phyloP scores from a whole-genome alignment of 2,888 invertebrate genomes.

The Himalopsyche anomala region DNA sequence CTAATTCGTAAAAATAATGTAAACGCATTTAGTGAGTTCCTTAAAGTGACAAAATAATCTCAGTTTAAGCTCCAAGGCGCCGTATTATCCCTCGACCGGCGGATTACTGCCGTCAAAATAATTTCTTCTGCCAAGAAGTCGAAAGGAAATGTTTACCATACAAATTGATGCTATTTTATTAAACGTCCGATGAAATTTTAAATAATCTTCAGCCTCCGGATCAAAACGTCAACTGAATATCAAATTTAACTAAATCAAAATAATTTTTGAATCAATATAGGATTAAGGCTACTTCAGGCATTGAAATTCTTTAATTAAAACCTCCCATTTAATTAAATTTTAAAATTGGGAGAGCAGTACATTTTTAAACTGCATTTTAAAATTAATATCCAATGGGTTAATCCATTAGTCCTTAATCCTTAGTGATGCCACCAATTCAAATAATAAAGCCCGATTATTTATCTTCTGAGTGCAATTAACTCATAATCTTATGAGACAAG shows the following conservation, averaged over 20 bases:
- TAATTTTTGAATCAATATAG: background rate
- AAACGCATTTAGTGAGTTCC: background rate
- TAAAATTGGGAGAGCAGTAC: no score
- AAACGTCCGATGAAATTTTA: background rate
- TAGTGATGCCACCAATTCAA: no score
- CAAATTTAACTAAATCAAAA: background rate
- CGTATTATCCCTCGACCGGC: background rate
- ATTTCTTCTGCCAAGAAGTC: background rate
- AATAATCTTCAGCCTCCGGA: conserved; percentile 3
- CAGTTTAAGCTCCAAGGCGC: conserved; percentile 16
- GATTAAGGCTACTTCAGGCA: background rate
- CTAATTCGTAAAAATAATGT: conserved; percentile 9
- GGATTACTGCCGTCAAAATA: conserved; percentile 23
- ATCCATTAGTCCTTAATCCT: no score
- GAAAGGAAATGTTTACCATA: conserved; percentile 1
- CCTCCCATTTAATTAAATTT: no score
- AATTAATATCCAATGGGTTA: no score
- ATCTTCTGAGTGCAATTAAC: no score
- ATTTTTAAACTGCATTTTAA: no score
- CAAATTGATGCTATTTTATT: conserved; percentile 26
- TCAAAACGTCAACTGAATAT: background rate
- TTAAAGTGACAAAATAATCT: no score
- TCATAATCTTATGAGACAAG: no score
- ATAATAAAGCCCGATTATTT: no score
- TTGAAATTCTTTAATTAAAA: no score